Evolutionary conservation across 2,888 invertebrate species (phyloP), one percentile per base, ranked within the genome.

Genomic region (Luperina testacea): DNA sequence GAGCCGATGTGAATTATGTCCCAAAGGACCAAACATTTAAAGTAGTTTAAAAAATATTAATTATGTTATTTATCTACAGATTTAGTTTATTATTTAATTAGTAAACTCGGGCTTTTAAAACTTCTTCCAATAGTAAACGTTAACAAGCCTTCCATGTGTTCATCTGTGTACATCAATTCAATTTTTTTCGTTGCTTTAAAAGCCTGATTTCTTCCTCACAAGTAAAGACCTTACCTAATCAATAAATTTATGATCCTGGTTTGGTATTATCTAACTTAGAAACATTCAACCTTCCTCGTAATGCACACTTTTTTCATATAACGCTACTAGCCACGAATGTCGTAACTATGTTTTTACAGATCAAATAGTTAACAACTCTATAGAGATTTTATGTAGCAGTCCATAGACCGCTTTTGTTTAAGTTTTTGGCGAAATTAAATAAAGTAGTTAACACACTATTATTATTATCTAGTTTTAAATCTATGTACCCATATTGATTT

Each of bases 241-340:
- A 61, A 27, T 20, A 13, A 45, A 20, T 27, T 20, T 9, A 45
- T 24, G 20, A 42, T 17, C 8, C 9, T 32, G 9, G 17, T 32
- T 32, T 63, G 17, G 17, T 17, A 63, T n/a, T 20, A 4, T 2
- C 45, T 42, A 42, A 61, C n/a, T 59, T 15, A 11, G 75, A 75
- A 75, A 75, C 75, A 75, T 75, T 61, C 61, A 75, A 75, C 59
- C 61, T 75, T 45, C 13, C 13, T 15, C 27, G 51, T 71, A 9
- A 24, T 17, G 15, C 0, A 42, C 27, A 72, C 6, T 72, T 71
- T 27, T 71, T 74, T n/a, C 20, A 42, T 74, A 7, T 72, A 24
- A 24, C 2, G 2, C 9, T 32, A 2, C 13, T 27, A 20, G 20
- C 13, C 27, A 51, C 5, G 2, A 70, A 32, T n/a, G 32, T 53